phyloP scores from a whole-genome alignment of 2,888 invertebrate species.

The Lordiphosa fenestrarum region DNA sequence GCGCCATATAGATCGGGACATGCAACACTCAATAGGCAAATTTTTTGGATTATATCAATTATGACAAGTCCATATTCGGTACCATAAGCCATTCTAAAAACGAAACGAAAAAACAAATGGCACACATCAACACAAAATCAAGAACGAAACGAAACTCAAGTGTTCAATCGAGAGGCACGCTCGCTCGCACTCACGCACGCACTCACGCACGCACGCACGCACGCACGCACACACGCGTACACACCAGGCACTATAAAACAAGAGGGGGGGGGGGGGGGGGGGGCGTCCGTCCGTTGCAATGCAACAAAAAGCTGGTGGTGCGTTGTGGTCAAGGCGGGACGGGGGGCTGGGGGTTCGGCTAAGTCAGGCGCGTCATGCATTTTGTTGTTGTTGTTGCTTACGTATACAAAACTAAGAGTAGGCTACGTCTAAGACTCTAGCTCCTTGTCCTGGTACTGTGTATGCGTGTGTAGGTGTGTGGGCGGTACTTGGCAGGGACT shows the following conservation, averaged over 20 bases:
- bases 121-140: neutral
- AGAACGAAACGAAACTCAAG: slow-evolving; percentile 5
- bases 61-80: slow-evolving; percentile 97
- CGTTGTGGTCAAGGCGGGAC: neutral
- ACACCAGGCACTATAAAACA: slow-evolving; percentile 55
- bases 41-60: slow-evolving; percentile 95
- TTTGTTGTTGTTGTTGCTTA: slow-evolving; percentile 25
- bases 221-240: slow-evolving; percentile 26
- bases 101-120: slow-evolving; percentile 44
- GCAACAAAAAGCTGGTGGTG: slow-evolving; percentile 40
- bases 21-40: slow-evolving; percentile 92
- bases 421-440: slow-evolving; percentile 38
- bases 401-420: slow-evolving; percentile 38
- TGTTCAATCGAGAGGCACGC: neutral
- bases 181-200: slow-evolving; percentile 14
- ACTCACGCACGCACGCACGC: slow-evolving; percentile 21
- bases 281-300: slow-evolving; percentile 7
- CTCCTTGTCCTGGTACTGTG: slow-evolving; percentile 30
- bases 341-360: slow-evolving; percentile 4
- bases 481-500: slow-evolving; percentile 11
- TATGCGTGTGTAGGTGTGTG: slow-evolving; percentile 34
- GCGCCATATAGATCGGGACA: slow-evolving; percentile 95
- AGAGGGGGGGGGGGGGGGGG: neutral
- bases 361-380: slow-evolving; percentile 35
- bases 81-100: slow-evolving; percentile 95